Evolutionary conservation across 2,113 vertebrate genomes (phyloP).

Genomic region (Centropus bengalensis): DNA sequence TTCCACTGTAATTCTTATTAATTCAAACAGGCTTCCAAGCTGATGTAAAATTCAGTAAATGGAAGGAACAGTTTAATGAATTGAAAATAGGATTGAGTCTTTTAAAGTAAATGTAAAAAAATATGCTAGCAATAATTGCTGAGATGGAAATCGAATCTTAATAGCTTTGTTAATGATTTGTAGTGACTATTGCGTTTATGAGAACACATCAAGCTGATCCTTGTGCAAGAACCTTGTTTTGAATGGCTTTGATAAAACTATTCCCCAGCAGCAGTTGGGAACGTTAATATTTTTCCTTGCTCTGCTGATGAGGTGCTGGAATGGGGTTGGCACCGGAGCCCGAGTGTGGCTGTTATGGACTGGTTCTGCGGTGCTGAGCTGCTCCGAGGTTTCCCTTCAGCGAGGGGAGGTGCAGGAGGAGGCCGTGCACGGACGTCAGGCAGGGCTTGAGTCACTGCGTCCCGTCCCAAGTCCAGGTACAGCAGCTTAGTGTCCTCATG

Average conservation of each 20-base stretch:
- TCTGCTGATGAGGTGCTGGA: background rate
- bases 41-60: conserved; percentile 78
- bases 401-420: background rate
- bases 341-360: background rate
- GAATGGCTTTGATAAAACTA: conserved; percentile 58
- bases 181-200: conserved; percentile 66
- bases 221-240: conserved; percentile 56
- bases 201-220: conserved; percentile 60
- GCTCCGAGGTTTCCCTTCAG: background rate
- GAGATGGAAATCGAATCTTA: conserved; percentile 82
- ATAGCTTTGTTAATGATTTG: conserved; percentile 82
- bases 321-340: fast-evolving
- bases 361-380: fast-evolving
- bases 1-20: conserved; percentile 84
- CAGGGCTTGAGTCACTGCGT: too few relatives aligned
- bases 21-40: conserved; percentile 80
- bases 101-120: conserved; percentile 80
- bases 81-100: conserved; percentile 81
- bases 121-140: conserved; percentile 80
- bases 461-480: too few relatives aligned
- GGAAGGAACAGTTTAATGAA: conserved; percentile 80
- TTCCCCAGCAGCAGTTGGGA: conserved; percentile 24
- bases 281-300: background rate
- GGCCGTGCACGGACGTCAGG: background rate
- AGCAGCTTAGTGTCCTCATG: fast-evolving